Evolutionary conservation across 1,140 invertebrate genomes (phyloP).

Genomic region (Mizuhopecten yessoensis): DNA sequence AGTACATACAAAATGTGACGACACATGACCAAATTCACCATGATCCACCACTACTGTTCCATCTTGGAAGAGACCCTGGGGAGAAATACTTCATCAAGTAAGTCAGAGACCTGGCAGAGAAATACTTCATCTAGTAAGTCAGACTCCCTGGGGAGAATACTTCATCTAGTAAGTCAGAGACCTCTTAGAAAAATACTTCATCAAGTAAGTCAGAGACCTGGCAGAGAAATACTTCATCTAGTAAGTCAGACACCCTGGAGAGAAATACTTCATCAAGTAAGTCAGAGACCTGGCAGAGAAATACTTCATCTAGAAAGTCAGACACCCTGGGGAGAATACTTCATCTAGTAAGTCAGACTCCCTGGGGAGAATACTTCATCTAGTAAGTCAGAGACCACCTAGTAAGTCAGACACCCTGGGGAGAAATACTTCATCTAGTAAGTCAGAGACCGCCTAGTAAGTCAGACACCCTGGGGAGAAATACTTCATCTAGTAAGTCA

Average conservation of each 20-base stretch:
- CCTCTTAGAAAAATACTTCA: too few relatives aligned
- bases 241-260: background rate
- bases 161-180: conserved; percentile 79
- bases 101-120: conserved; percentile 48
- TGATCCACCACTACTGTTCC: conserved; percentile 82
- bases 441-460: background rate
- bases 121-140: too few relatives aligned
- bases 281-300: background rate
- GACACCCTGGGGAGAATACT: background rate
- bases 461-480: too few relatives aligned
- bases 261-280: background rate
- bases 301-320: background rate
- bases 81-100: conserved; percentile 84
- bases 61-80: conserved; percentile 84
- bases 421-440: too few relatives aligned
- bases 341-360: background rate
- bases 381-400: background rate
- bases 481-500: too few relatives aligned
- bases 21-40: conserved; percentile 82
- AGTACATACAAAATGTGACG: conserved; percentile 82
- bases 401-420: too few relatives aligned
- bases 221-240: background rate
- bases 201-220: too few relatives aligned
- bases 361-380: background rate
- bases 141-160: conserved; percentile 84